A percentile compares a stretch with the other conserved stretches of the same genome.
Evolutionary conservation across 2,888 invertebrate genomes (phyloP).

Genomic region (Tridacna gigas): DNA sequence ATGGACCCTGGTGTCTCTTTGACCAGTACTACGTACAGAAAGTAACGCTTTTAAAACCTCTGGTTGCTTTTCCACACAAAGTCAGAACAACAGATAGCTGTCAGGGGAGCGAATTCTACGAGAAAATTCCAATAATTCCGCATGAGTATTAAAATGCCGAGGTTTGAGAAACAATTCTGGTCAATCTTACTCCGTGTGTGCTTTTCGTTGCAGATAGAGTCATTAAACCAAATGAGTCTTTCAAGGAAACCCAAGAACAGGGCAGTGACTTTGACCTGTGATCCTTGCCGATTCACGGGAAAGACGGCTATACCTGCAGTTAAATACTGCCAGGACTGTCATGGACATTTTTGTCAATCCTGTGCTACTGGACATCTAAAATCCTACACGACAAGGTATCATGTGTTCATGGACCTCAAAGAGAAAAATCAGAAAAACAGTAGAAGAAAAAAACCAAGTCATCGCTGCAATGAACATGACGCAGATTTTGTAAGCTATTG

Average conservation of each 20-base stretch:
- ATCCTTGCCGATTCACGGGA: slow-evolving; percentile 41
- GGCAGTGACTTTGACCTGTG: slow-evolving; percentile 19
- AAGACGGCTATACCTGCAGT: slow-evolving; percentile 28
- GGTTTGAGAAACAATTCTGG: background rate
- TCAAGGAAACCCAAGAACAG: background rate
- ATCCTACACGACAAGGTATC: slow-evolving; percentile 28
- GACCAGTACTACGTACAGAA: too few species aligned
- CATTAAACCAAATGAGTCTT: slow-evolving; percentile 2
- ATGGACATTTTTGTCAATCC: slow-evolving; percentile 40
- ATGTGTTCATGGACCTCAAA: slow-evolving; percentile 16
- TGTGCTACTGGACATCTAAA: slow-evolving; percentile 37
- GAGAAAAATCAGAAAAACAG: slow-evolving; percentile 18
- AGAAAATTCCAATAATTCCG: too few species aligned
- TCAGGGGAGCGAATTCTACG: too few species aligned
- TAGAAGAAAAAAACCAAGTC: background rate
- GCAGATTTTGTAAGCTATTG: slow-evolving; percentile 47
- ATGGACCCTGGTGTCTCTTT: too few species aligned
- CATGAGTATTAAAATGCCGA: background rate
- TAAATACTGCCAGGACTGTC: slow-evolving; percentile 46
- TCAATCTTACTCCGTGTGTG: background rate
- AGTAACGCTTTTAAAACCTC: too few species aligned
- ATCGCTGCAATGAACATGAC: slow-evolving; percentile 44
- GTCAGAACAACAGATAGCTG: too few species aligned
- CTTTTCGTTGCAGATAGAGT: background rate
- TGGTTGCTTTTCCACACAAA: too few species aligned